These are phyloP conservation scores for Drosophila pegasa DNA, from an alignment of 2,888 invertebrate genomes.

Conservation along the genomic window DNA sequence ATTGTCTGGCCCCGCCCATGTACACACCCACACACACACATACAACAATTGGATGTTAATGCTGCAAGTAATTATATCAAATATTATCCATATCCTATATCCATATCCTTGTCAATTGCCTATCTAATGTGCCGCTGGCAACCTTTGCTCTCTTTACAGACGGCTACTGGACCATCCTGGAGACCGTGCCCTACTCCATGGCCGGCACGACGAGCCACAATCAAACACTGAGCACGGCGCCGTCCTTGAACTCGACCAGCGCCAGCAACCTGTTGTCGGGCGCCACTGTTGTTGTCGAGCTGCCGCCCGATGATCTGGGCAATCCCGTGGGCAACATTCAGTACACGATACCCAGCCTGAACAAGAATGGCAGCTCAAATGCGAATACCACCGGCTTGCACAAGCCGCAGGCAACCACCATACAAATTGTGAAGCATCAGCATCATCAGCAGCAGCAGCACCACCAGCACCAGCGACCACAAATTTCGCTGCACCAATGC, in stretches of 20 bases:
- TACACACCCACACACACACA: conserved; percentile 17
- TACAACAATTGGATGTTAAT: conserved; percentile 43
- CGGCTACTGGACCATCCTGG: conserved; percentile 84
- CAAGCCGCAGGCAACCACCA: conserved; percentile 76
- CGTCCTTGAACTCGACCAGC: conserved; percentile 44
- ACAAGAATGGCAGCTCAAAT: conserved; percentile 67
- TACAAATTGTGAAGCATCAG: conserved; percentile 82
- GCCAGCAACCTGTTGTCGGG: conserved; percentile 70
- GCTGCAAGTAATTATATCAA: conserved; percentile 64
- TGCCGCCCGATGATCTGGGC: conserved; percentile 82
- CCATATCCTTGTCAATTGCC: background rate
- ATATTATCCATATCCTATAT: background rate
- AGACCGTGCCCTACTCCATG: conserved; percentile 83
- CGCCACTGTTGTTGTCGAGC: conserved; percentile 83
- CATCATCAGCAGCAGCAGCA: conserved; percentile 65
- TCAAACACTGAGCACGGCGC: conserved; percentile 49
- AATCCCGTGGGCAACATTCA: conserved; percentile 83
- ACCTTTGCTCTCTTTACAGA: conserved; percentile 61
- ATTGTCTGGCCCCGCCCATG: conserved; percentile 1
- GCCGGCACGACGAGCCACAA: conserved; percentile 57
- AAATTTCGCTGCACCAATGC: conserved; percentile 48
- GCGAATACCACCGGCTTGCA: conserved; percentile 58
- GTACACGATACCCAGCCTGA: conserved; percentile 79
- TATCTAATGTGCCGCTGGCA: conserved; percentile 12
- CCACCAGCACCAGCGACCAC: conserved; percentile 54